Percentiles rank a stretch among this genome's conserved stretches.
phyloP scores from a whole-genome alignment of 2,888 invertebrate genomes.

The Perizoma affinitatum region DNA sequence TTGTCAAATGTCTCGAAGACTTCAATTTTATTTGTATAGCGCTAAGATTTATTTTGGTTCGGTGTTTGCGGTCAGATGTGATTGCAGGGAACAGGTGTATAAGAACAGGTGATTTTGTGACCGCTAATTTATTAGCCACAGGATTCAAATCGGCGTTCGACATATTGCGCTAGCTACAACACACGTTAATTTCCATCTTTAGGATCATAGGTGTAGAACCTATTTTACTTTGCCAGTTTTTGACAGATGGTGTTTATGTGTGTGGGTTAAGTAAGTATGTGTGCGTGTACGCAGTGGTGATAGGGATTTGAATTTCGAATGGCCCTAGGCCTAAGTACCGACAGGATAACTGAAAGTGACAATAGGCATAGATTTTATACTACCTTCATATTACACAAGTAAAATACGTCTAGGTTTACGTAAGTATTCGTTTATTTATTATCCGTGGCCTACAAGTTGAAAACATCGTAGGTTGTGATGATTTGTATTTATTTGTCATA shows the following conservation, averaged over 20 bases:
- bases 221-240: slow-evolving; percentile 34
- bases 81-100: slow-evolving; percentile 79
- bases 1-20: slow-evolving; percentile 21
- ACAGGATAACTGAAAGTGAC: slow-evolving; percentile 33
- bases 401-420: slow-evolving; percentile 6
- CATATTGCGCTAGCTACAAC: slow-evolving; percentile 65
- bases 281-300: slow-evolving; percentile 45
- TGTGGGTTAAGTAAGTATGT: slow-evolving; percentile 49
- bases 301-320: slow-evolving; percentile 53
- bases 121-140: slow-evolving; percentile 77
- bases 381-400: background rate
- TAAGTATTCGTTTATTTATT: slow-evolving; percentile 1
- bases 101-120: slow-evolving; percentile 79
- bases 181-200: slow-evolving; percentile 39
- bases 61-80: slow-evolving; percentile 66
- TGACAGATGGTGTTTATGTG: slow-evolving; percentile 59
- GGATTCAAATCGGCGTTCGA: slow-evolving; percentile 72
- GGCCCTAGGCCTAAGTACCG: slow-evolving; percentile 39
- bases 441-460: slow-evolving; percentile 11
- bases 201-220: slow-evolving; percentile 25
- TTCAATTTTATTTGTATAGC: slow-evolving; percentile 11
- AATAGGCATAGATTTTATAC: slow-evolving; percentile 25
- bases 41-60: slow-evolving; percentile 46
- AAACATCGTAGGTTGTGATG: slow-evolving; percentile 6
- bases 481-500: slow-evolving; percentile 6